These are phyloP conservation scores for rat (Rattus norvegicus) DNA, from an alignment of 2,113 vertebrate species.

Conservation along the genomic window DNA sequence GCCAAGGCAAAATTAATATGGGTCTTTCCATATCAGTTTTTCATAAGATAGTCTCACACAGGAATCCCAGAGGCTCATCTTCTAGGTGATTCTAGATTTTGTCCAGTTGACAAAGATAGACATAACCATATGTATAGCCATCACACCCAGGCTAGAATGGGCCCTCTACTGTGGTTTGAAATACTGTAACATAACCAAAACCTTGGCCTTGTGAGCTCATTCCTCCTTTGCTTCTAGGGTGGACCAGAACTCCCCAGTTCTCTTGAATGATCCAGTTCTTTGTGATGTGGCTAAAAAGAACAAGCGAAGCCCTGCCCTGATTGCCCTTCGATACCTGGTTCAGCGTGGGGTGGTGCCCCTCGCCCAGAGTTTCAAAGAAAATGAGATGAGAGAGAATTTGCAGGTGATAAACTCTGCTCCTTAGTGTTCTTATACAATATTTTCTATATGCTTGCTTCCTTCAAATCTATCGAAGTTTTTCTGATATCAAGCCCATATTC, in stretches of 20 bases:
- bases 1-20: background rate
- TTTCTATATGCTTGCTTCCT: background rate
- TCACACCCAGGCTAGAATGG: fast-evolving
- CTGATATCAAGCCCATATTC: background rate
- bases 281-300: background rate
- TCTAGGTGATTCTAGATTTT: background rate
- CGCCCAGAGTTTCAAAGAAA: constrained; percentile 43
- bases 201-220: background rate
- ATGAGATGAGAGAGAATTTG: constrained; percentile 69
- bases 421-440: fast-evolving
- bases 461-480: background rate
- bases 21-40: background rate
- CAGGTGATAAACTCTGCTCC: constrained; percentile 44
- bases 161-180: background rate
- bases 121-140: background rate
- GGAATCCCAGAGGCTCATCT: too few species aligned
- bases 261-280: constrained; percentile 1
- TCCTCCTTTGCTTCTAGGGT: background rate
- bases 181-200: background rate
- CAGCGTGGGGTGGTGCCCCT: background rate
- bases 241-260: constrained; percentile 5
- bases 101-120: background rate
- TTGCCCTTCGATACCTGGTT: background rate
- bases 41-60: background rate
- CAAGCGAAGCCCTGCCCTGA: background rate